Percentiles rank a stretch among this genome's conserved stretches.
Conservation (phyloP, 2,113 vertebrate species). For the Tamias sibiricus region DNA sequence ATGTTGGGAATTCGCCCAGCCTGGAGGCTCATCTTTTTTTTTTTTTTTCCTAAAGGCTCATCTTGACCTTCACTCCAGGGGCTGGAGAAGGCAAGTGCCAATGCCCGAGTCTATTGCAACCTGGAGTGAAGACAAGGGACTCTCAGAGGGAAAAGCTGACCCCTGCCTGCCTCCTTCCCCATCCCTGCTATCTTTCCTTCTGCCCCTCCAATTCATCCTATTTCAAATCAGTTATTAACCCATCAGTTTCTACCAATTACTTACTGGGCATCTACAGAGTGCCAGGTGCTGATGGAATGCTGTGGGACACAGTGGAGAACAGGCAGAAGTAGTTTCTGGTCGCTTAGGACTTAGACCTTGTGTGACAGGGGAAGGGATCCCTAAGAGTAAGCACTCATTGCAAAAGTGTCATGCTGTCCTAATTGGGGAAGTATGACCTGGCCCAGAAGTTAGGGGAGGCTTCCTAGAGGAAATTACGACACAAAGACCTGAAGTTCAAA, state of each 20-base stretch:
- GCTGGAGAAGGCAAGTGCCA: not conserved
- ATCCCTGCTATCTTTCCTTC: not conserved
- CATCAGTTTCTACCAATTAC: not conserved
- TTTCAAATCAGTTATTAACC: not conserved
- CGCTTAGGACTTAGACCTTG: not conserved
- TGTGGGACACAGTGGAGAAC: too few relatives aligned
- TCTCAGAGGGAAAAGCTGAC: not conserved
- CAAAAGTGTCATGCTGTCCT: not conserved
- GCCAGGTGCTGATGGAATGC: not conserved
- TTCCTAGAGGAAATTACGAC: not conserved
- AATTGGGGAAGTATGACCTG: not conserved
- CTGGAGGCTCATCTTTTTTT: not conserved
- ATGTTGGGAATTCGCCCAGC: not conserved
- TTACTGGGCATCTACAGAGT: not conserved
- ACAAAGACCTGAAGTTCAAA: not conserved
- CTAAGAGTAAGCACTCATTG: not conserved
- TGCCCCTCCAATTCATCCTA: not conserved
- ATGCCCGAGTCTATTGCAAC: accelerated
- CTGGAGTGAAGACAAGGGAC: not conserved
- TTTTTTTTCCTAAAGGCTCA: not conserved
- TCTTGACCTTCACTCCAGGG: not conserved
- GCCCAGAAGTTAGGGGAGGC: not conserved
- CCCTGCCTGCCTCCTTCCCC: not conserved
- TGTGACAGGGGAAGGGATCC: not conserved
- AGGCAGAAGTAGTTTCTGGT: not conserved